Percentiles rank a stretch among this genome's conserved stretches.
These are phyloP conservation scores for Limnephilus auricula DNA, from an alignment of 2,888 invertebrate genomes.

Conservation along the genomic window DNA sequence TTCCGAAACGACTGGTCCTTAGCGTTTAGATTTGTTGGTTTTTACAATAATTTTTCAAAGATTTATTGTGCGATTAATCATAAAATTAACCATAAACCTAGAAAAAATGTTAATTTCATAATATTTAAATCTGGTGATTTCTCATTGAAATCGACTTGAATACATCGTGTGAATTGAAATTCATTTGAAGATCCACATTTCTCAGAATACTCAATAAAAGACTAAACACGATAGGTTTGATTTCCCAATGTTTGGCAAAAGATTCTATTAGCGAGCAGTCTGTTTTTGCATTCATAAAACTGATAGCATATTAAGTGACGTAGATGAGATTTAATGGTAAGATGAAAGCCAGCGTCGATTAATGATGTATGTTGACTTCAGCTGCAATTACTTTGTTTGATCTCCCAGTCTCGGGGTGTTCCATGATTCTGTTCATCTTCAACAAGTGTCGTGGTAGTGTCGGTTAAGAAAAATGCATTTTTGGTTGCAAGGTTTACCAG, in stretches of 20 bases:
- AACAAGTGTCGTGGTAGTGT: background rate
- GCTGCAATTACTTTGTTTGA: background rate
- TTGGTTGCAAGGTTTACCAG: slow-evolving; percentile 6
- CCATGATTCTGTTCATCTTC: background rate
- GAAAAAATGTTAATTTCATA: too few species aligned
- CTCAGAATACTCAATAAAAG: background rate
- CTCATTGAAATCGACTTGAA: background rate
- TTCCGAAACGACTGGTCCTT: too few species aligned
- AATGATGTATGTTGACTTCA: background rate
- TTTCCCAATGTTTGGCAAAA: background rate
- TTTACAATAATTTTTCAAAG: too few species aligned
- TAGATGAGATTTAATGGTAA: background rate
- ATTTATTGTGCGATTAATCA: too few species aligned
- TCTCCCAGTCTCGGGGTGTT: background rate
- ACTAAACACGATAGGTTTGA: background rate
- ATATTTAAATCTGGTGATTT: background rate
- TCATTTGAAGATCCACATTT: background rate
- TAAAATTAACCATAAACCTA: too few species aligned
- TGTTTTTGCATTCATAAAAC: background rate
- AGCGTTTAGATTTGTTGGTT: too few species aligned
- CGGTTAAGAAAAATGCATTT: background rate
- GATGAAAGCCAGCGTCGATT: background rate
- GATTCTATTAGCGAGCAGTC: background rate
- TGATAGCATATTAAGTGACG: background rate
- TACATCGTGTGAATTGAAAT: background rate